A percentile compares a stretch with the other conserved stretches of the same genome.
These are phyloP conservation scores for Zosterops lateralis DNA, from an alignment of 2,113 vertebrate species.

Conservation along the genomic window DNA sequence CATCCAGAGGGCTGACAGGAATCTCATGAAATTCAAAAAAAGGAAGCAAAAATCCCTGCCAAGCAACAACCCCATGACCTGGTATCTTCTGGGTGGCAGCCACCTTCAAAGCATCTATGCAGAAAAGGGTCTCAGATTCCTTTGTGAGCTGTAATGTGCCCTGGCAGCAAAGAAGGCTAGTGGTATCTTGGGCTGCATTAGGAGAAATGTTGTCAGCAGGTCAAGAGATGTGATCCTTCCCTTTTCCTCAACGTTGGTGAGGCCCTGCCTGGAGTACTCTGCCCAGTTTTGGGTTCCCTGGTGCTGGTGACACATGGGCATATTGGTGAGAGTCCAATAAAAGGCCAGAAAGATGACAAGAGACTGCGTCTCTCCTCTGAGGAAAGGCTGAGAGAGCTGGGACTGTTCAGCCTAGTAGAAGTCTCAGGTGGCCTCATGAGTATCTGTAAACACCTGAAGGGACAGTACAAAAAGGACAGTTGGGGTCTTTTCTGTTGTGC, in stretches of 20 bases:
- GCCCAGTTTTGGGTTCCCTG: background rate
- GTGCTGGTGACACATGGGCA: background rate
- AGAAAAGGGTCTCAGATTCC: background rate
- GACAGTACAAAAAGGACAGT: fast-evolving
- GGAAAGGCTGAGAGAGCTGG: background rate
- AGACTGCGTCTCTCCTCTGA: background rate
- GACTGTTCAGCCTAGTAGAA: background rate
- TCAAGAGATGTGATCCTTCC: background rate
- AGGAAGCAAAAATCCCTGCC: background rate
- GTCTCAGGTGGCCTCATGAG: background rate
- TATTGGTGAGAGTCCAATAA: background rate
- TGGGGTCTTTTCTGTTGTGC: background rate
- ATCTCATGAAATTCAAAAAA: background rate
- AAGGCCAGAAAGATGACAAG: background rate
- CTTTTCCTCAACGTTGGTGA: background rate
- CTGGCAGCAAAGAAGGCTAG: background rate
- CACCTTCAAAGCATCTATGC: background rate
- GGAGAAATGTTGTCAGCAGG: background rate
- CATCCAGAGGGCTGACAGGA: background rate
- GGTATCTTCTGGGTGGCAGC: background rate
- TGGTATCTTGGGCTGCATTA: background rate
- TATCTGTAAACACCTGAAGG: background rate
- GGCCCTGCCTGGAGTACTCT: no score
- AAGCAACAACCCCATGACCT: background rate
- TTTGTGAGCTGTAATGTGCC: background rate